Percentiles rank a stretch among this genome's conserved stretches.
Conservation (phyloP, 2,797 vertebrate species). For the Falco peregrinus region DNA sequence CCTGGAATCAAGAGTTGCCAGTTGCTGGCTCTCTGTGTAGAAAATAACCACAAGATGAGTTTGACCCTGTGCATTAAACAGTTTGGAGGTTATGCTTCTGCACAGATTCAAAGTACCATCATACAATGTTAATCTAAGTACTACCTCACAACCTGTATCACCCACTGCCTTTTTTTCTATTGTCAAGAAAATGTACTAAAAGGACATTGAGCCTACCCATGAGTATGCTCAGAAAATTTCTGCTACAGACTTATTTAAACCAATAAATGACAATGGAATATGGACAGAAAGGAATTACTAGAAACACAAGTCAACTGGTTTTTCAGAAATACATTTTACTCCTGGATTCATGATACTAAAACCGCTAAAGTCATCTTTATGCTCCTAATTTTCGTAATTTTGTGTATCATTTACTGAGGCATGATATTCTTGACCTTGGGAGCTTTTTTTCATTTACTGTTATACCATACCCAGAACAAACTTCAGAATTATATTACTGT, state of each 20-base stretch:
- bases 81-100: background rate
- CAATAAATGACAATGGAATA: background rate
- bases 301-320: background rate
- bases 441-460: background rate
- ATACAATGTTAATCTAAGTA: background rate
- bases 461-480: background rate
- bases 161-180: background rate
- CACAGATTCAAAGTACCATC: background rate
- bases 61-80: background rate
- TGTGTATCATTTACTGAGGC: background rate
- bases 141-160: background rate
- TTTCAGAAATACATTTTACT: background rate
- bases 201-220: background rate
- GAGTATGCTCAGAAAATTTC: background rate
- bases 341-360: background rate
- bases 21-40: background rate
- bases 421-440: background rate
- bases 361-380: background rate
- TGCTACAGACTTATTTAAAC: background rate
- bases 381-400: background rate
- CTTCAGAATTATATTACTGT: background rate
- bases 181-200: background rate
- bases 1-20: background rate
- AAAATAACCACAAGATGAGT: background rate
- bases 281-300: background rate